A percentile compares a stretch with the other conserved stretches of the same genome.
Evolutionary conservation across 1,140 invertebrate species (phyloP).

Genomic region (Euglossa dilemma): DNA sequence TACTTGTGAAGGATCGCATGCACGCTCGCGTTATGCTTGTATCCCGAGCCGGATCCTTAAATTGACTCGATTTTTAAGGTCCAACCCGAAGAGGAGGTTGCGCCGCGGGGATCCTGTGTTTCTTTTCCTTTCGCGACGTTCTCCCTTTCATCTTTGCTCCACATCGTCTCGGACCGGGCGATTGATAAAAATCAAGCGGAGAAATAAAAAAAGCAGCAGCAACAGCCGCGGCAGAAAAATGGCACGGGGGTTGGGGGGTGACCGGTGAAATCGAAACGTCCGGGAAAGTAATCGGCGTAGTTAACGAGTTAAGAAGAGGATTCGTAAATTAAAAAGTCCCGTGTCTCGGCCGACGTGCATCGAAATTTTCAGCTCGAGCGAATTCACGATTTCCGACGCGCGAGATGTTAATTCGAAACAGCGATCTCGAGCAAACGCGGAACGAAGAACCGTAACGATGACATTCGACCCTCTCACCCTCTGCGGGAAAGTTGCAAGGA

Average conservation of each 20-base stretch:
- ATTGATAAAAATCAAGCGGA: constrained; percentile 61
- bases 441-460: constrained; percentile 52
- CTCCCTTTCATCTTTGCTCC: constrained; percentile 68
- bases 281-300: constrained; percentile 22
- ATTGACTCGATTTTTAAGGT: constrained; percentile 71
- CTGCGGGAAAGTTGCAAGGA: constrained; percentile 33
- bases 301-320: not conserved
- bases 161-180: constrained; percentile 53
- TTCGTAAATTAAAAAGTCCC: not conserved
- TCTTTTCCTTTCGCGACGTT: constrained; percentile 62
- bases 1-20: constrained; percentile 62
- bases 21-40: constrained; percentile 56
- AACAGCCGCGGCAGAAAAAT: constrained; percentile 34
- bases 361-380: not conserved
- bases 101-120: constrained; percentile 69
- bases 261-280: constrained; percentile 27
- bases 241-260: not conserved
- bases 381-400: not conserved
- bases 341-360: not conserved
- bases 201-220: too few species aligned
- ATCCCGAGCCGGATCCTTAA: constrained; percentile 64
- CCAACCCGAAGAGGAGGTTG: constrained; percentile 51
- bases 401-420: not conserved
- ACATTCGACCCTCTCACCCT: constrained; percentile 62
- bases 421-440: not conserved